A percentile compares a stretch with the other conserved stretches of the same genome.
These are phyloP conservation scores for Eristalinus aeneus DNA, from an alignment of 2,888 invertebrate species.

Conservation along the genomic window DNA sequence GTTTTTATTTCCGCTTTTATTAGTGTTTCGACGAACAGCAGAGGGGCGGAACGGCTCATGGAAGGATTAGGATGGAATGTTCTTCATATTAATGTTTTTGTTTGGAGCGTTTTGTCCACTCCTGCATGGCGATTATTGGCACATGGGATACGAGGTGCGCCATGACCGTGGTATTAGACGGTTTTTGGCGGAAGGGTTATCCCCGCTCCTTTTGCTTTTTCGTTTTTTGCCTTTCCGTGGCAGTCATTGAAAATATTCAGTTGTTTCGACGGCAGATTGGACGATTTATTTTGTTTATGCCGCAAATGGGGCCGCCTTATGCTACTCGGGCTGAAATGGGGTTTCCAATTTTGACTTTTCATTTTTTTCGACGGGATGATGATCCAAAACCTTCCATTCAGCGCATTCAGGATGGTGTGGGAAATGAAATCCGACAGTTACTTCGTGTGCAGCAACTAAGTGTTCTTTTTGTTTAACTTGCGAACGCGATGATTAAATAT, in stretches of 20 bases:
- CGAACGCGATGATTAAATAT: too few species aligned
- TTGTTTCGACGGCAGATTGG: background rate
- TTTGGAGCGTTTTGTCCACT: slow-evolving; percentile 32
- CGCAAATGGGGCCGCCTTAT: background rate
- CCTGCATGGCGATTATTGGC: slow-evolving; percentile 50
- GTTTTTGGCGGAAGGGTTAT: slow-evolving; percentile 14
- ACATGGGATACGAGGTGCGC: slow-evolving; percentile 34
- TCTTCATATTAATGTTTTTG: slow-evolving; percentile 39
- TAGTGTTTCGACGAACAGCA: slow-evolving; percentile 19
- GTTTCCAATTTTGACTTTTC: background rate
- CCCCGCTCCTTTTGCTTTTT: background rate
- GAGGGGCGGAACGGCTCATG: slow-evolving; percentile 15
- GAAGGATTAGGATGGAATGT: slow-evolving; percentile 24
- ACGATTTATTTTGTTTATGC: slow-evolving; percentile 3
- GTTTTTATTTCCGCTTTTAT: slow-evolving; percentile 56
- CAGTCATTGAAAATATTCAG: background rate
- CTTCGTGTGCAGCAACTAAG: too few species aligned
- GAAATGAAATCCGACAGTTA: too few species aligned
- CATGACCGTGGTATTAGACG: slow-evolving; percentile 17
- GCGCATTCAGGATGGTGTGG: too few species aligned
- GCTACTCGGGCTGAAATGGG: background rate
- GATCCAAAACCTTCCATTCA: too few species aligned
- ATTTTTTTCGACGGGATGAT: too few species aligned
- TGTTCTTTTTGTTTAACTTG: too few species aligned
- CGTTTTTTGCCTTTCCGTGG: background rate